Evolutionary conservation across 2,888 invertebrate genomes (phyloP).

Genomic region (Melieria crassipennis): DNA sequence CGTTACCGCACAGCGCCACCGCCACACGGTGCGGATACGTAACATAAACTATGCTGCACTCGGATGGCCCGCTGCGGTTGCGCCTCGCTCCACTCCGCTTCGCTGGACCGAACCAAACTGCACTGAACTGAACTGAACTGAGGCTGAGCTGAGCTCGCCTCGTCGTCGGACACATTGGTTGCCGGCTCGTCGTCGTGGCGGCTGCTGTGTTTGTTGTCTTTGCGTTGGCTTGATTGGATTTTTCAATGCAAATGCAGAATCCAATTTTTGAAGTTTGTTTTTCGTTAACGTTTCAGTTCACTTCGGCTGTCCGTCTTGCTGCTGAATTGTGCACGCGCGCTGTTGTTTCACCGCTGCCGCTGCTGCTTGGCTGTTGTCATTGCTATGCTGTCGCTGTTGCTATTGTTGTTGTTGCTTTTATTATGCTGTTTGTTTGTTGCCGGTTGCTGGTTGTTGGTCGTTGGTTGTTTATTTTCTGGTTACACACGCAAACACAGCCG

Average conservation of each 20-base stretch:
- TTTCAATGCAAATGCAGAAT: slow-evolving; percentile 62
- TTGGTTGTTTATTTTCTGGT: slow-evolving; percentile 42
- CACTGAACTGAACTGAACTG: too few relatives aligned
- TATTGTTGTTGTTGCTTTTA: slow-evolving; percentile 39
- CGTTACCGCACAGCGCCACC: not conserved
- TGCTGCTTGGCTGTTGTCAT: slow-evolving; percentile 22
- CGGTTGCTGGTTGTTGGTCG: slow-evolving; percentile 10
- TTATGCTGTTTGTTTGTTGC: slow-evolving; percentile 28
- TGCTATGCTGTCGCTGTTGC: slow-evolving; percentile 20
- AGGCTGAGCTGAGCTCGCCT: not conserved
- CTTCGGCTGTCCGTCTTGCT: slow-evolving; percentile 9
- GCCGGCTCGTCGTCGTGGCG: not conserved
- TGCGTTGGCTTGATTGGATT: slow-evolving; percentile 61
- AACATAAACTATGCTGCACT: not conserved
- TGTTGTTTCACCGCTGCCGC: slow-evolving; percentile 23
- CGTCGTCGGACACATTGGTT: not conserved
- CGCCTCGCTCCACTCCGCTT: slow-evolving; percentile 14
- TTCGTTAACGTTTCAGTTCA: slow-evolving; percentile 52
- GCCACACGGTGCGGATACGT: not conserved
- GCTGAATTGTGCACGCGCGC: slow-evolving; percentile 11
- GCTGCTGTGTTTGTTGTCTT: slow-evolving; percentile 37
- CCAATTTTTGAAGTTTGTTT: slow-evolving; percentile 62
- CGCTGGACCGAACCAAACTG: not conserved
- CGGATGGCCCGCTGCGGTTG: not conserved
- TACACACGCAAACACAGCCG: not conserved